Percentiles rank a stretch among this genome's conserved stretches.
These are phyloP conservation scores for Berghia stephanieae DNA, from an alignment of 1,140 invertebrate species.

Conservation along the genomic window DNA sequence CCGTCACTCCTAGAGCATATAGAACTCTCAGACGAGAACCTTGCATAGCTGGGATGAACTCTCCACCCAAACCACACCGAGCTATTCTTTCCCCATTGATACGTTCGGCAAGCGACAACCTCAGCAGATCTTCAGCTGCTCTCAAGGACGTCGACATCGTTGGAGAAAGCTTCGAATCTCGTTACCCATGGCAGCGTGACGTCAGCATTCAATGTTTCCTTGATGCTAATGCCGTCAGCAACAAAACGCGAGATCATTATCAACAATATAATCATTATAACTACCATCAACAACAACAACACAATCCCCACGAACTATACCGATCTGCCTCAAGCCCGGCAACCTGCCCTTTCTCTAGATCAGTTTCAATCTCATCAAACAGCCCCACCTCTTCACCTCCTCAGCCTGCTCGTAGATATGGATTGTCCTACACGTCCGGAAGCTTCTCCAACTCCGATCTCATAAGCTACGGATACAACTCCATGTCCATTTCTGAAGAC, in stretches of 20 bases:
- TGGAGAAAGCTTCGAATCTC: slow-evolving; percentile 54
- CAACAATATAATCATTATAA: too few species aligned
- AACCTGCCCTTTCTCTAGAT: slow-evolving; percentile 16
- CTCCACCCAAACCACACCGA: slow-evolving; percentile 5
- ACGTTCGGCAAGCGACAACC: slow-evolving; percentile 20
- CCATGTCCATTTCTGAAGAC: too few species aligned
- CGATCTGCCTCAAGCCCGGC: slow-evolving; percentile 22
- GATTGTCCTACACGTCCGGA: background rate
- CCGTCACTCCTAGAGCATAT: background rate
- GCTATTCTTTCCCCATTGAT: background rate
- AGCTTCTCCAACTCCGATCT: slow-evolving; percentile 17
- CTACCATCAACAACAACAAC: too few species aligned
- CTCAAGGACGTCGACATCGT: slow-evolving; percentile 57
- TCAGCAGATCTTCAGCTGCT: background rate
- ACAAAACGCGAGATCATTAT: too few species aligned
- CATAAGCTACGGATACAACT: too few species aligned
- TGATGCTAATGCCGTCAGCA: background rate
- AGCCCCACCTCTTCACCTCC: slow-evolving; percentile 19
- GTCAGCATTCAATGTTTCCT: slow-evolving; percentile 61
- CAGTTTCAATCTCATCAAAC: slow-evolving; percentile 14
- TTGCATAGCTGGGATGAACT: background rate
- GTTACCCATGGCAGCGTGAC: slow-evolving; percentile 66
- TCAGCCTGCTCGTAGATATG: background rate
- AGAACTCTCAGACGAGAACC: background rate
- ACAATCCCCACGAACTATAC: background rate